Evolutionary conservation across 2,888 invertebrate species (phyloP).

Genomic region (Caenorhabditis angaria): DNA sequence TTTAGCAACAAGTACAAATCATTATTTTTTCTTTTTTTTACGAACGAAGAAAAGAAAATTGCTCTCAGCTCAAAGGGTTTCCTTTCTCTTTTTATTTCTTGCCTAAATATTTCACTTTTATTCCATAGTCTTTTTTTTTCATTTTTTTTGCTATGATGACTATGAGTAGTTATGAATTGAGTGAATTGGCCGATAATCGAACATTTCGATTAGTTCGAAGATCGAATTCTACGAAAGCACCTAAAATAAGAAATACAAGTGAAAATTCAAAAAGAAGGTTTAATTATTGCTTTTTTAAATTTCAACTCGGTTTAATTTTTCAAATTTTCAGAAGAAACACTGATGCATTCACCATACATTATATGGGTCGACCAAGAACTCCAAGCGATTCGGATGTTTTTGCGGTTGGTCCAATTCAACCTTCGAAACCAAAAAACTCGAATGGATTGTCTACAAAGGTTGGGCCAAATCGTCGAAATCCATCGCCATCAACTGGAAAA

Average conservation of each 20-base stretch:
- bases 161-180: slow-evolving; percentile 33
- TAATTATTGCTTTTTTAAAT: neutral
- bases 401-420: neutral
- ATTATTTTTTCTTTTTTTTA: neutral
- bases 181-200: slow-evolving; percentile 7
- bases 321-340: slow-evolving; percentile 27
- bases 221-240: slow-evolving; percentile 31
- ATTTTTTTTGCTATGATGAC: slow-evolving; percentile 4
- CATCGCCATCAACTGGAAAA: slow-evolving; percentile 2
- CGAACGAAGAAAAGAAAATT: slow-evolving; percentile 4
- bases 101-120: neutral
- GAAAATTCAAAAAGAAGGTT: slow-evolving; percentile 7
- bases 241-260: neutral
- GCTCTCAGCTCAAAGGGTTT: neutral
- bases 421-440: neutral
- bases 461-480: neutral
- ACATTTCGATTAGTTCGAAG: slow-evolving; percentile 11
- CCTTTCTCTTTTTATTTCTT: neutral
- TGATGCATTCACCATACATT: slow-evolving; percentile 35
- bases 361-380: slow-evolving; percentile 34
- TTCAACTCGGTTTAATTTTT: neutral
- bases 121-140: neutral
- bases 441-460: neutral
- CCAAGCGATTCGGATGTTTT: slow-evolving; percentile 18
- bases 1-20: neutral